Evolutionary conservation across 2,113 vertebrate species (phyloP).

Genomic region (Scomber colias): DNA sequence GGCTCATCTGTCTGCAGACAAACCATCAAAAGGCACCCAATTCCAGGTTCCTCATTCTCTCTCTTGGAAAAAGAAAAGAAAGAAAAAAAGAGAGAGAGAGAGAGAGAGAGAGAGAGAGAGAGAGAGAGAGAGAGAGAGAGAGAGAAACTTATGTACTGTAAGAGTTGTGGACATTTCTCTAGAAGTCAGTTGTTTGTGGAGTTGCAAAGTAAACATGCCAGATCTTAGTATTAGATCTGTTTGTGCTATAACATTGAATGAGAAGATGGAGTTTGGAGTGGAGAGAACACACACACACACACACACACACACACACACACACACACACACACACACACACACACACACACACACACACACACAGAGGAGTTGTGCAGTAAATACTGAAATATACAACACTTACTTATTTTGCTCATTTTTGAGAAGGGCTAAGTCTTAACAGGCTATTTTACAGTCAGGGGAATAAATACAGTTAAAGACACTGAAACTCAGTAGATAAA

Average conservation of each 20-base stretch:
- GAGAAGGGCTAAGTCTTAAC: neutral
- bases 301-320: too few relatives aligned
- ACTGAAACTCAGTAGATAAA: too few relatives aligned
- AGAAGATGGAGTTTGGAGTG: neutral
- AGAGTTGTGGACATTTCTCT: constrained; percentile 25
- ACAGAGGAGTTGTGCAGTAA: neutral
- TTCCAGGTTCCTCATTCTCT: constrained; percentile 28
- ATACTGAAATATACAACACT: neutral
- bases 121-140: too few relatives aligned
- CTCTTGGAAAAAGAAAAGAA: neutral
- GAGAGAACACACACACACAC: neutral
- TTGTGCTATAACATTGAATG: constrained; percentile 14
- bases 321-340: too few relatives aligned
- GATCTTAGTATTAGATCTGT: constrained; percentile 19
- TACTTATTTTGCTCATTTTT: neutral
- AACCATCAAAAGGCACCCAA: constrained; percentile 34
- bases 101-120: neutral
- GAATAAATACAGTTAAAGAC: too few relatives aligned
- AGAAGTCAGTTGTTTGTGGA: constrained; percentile 24
- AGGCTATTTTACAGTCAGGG: neutral
- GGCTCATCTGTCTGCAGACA: constrained; percentile 42
- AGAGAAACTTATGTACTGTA: constrained; percentile 14
- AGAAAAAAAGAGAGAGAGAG: neutral
- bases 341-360: too few relatives aligned
- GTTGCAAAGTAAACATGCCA: constrained; percentile 44